phyloP scores from a whole-genome alignment of 2,797 vertebrate genomes.

The Tokudaia muenninki region DNA sequence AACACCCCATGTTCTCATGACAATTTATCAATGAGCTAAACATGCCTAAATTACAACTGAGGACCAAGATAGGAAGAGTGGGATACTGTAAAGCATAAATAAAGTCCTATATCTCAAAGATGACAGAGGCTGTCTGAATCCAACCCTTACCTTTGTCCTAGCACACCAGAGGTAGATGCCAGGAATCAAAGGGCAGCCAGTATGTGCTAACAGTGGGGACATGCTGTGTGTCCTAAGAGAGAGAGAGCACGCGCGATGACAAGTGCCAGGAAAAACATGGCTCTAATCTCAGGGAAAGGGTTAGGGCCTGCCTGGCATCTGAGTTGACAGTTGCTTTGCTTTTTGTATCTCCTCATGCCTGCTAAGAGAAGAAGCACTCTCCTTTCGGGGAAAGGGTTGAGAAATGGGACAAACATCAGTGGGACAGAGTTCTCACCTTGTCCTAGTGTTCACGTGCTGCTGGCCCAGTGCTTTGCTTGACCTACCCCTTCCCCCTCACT shows the following conservation, averaged over 20 bases:
- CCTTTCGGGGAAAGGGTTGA: not conserved
- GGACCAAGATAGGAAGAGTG: not conserved
- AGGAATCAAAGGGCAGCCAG: not conserved
- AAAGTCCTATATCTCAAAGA: not conserved
- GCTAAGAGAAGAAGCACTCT: not conserved
- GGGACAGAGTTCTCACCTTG: not conserved
- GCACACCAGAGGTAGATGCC: not conserved
- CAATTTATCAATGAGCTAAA: not conserved
- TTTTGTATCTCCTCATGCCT: not conserved
- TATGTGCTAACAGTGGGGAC: not conserved
- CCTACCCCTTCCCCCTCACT: too few relatives aligned
- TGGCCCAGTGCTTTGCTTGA: not conserved
- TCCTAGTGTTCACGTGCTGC: not conserved
- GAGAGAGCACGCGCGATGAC: not conserved
- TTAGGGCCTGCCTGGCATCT: not conserved
- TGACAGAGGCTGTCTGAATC: not conserved
- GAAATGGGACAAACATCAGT: not conserved
- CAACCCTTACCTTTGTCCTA: not conserved
- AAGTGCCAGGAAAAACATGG: too few relatives aligned
- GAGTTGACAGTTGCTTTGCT: too few relatives aligned
- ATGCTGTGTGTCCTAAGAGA: not conserved
- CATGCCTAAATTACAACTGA: not conserved
- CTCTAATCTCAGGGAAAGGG: not conserved
- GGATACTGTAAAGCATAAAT: not conserved
- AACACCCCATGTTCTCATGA: rapidly evolving